A percentile compares a stretch with the other conserved stretches of the same genome.
Conservation (phyloP, 1,140 invertebrate species). For the Panulirus ornatus region DNA sequence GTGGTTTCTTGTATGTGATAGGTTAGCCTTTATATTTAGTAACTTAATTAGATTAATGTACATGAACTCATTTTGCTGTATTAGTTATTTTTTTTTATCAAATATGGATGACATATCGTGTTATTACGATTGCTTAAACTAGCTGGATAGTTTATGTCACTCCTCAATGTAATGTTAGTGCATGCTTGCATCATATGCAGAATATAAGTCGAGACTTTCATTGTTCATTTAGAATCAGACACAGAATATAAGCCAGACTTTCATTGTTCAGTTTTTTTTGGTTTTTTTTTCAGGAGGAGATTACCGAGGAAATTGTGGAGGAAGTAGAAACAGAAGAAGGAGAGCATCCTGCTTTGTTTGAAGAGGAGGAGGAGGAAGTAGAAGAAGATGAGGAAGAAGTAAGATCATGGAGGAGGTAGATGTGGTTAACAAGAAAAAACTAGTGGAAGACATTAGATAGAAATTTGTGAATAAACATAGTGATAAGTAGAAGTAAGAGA, state of each 20-base stretch:
- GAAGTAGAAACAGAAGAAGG: slow-evolving; percentile 77
- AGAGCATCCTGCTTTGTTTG: slow-evolving; percentile 76
- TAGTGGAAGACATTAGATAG: neutral
- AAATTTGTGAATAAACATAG: neutral
- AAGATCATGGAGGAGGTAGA: slow-evolving; percentile 73
- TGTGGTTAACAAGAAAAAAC: neutral
- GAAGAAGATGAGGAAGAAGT: slow-evolving; percentile 75
- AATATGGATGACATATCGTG: no score
- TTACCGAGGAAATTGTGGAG: slow-evolving; percentile 76
- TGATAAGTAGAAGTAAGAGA: no score
- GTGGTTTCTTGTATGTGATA: neutral
- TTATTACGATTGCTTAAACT: no score
- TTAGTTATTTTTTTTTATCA: no score
- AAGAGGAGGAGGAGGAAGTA: slow-evolving; percentile 76
- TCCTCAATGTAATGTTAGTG: neutral
- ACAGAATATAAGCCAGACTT: neutral
- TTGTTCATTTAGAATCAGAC: no score
- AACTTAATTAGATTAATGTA: neutral
- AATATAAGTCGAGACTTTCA: neutral
- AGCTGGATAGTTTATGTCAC: no score
- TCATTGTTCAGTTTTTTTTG: neutral
- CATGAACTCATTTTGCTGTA: no score
- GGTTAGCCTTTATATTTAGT: neutral
- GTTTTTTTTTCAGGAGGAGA: slow-evolving; percentile 65
- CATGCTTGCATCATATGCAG: neutral